Conservation (phyloP, 1,140 invertebrate genomes). For the Araneus ventricosus region DNA sequence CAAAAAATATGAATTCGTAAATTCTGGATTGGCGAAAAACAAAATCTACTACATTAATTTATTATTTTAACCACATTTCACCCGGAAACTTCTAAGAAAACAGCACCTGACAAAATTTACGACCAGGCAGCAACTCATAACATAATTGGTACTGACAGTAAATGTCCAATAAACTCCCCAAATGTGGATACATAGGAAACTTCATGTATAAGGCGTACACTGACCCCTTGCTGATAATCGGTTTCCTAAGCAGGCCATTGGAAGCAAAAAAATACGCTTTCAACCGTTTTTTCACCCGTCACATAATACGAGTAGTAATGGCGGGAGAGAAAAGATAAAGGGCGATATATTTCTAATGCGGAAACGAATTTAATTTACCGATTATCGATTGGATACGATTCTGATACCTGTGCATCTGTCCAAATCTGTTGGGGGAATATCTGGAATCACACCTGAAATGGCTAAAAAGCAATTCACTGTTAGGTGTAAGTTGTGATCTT, state of each 20-base stretch:
- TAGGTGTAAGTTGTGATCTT: neutral
- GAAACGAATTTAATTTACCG: conserved; percentile 46
- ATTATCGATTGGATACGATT: conserved; percentile 13
- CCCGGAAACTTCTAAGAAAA: neutral
- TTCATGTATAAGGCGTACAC: conserved; percentile 52
- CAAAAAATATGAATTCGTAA: no score
- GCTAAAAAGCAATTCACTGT: neutral
- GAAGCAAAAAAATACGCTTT: neutral
- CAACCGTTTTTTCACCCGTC: conserved; percentile 6
- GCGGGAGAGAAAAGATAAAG: neutral
- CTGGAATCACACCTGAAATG: neutral
- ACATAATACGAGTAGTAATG: neutral
- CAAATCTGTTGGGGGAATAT: neutral
- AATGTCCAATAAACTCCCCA: neutral
- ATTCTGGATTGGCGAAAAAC: no score
- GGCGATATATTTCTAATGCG: neutral
- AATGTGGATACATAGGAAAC: neutral
- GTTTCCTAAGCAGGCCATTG: conserved; percentile 37
- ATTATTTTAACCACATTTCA: neutral
- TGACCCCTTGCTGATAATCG: conserved; percentile 45
- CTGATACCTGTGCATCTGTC: conserved; percentile 26
- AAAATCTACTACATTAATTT: no score
- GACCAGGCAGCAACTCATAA: neutral
- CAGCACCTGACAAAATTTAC: neutral
- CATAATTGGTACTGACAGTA: neutral